phyloP scores from a whole-genome alignment of 2,113 vertebrate species.

The Mesoclemmys tuberculata region DNA sequence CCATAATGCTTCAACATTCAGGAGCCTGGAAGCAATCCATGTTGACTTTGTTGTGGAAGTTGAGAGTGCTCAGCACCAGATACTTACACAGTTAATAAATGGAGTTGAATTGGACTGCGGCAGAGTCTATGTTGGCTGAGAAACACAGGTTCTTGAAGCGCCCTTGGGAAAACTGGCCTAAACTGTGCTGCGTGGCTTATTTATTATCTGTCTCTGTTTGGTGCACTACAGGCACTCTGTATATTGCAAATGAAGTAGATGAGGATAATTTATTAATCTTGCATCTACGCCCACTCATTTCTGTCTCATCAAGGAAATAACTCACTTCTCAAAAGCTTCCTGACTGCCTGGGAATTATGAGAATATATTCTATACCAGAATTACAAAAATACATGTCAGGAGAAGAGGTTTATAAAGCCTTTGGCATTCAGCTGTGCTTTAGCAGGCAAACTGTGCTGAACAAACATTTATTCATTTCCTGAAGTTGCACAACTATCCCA shows the following conservation, averaged over 20 bases:
- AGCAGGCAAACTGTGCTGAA: neutral
- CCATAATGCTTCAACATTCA: rapidly evolving
- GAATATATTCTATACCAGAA: neutral
- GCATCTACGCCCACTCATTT: neutral
- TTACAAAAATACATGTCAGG: neutral
- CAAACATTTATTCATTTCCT: neutral
- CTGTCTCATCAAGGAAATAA: neutral
- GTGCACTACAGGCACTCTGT: rapidly evolving
- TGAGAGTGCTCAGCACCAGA: neutral
- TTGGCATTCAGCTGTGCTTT: neutral
- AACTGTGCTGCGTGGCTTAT: neutral
- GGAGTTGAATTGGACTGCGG: neutral
- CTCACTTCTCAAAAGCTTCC: neutral
- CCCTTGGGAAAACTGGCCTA: rapidly evolving
- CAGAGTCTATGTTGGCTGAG: neutral
- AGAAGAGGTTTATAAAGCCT: neutral
- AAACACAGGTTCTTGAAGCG: neutral
- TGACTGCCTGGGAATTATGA: neutral
- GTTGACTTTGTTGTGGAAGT: neutral
- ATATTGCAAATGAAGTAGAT: neutral
- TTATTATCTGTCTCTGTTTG: neutral
- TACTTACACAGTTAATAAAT: neutral
- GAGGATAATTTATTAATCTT: neutral
- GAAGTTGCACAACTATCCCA: neutral
- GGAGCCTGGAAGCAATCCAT: neutral